phyloP scores from a whole-genome alignment of 2,888 invertebrate genomes.

The Drosophila pegasa region DNA sequence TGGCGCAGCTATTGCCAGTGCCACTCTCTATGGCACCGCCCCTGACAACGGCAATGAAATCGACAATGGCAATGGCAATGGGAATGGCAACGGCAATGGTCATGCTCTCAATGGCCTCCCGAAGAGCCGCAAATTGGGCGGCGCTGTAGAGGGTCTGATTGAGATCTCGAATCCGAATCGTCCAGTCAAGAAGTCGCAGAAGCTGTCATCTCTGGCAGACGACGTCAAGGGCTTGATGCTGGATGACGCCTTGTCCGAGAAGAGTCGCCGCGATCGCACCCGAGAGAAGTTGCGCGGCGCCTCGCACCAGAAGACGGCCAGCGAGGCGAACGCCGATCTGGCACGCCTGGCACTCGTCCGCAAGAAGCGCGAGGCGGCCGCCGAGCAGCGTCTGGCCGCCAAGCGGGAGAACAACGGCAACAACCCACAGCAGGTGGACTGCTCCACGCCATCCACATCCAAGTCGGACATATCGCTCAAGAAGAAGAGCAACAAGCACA shows the following conservation, averaged over 20 bases:
- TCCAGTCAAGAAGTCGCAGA: constrained; percentile 2
- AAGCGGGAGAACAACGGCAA: constrained; percentile 19
- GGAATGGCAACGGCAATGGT: background rate
- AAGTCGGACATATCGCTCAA: constrained; percentile 8
- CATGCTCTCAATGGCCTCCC: background rate
- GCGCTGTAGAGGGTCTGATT: constrained; percentile 34
- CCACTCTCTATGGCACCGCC: background rate
- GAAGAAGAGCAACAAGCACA: constrained; percentile 14
- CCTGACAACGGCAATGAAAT: background rate
- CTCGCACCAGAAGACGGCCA: background rate
- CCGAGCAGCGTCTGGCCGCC: constrained; percentile 47
- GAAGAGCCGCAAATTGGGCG: constrained; percentile 6
- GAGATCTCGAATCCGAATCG: constrained; percentile 60
- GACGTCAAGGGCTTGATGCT: background rate
- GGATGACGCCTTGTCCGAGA: background rate
- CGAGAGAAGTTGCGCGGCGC: constrained; percentile 5
- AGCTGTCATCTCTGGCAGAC: background rate
- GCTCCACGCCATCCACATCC: background rate
- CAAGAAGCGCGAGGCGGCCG: constrained; percentile 51
- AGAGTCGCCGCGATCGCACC: constrained; percentile 1
- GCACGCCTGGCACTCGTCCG: constrained; percentile 52
- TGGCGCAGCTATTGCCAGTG: background rate
- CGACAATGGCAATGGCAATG: too few species aligned
- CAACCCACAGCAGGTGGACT: background rate
- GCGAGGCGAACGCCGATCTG: constrained; percentile 39